Conservation (phyloP, 2,888 invertebrate genomes). For the Dryobotodes eremita region DNA sequence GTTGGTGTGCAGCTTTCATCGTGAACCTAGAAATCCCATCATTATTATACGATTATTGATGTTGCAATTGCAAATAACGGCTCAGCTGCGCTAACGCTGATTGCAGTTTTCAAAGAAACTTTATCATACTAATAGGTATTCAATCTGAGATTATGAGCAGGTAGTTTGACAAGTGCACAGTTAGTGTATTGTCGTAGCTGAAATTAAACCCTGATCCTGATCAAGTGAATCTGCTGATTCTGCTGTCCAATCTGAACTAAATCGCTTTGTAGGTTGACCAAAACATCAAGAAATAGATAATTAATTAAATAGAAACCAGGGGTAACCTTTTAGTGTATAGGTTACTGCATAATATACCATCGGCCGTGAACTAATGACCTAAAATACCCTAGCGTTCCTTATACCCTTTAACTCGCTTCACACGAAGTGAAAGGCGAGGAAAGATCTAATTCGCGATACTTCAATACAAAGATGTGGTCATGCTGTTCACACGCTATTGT, state of each 20-base stretch:
- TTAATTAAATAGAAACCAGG: background rate
- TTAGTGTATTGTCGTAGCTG: background rate
- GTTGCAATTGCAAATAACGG: constrained; percentile 73
- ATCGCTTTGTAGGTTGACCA: background rate
- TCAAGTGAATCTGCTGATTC: constrained; percentile 6
- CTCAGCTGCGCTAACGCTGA: constrained; percentile 65
- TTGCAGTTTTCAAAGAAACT: constrained; percentile 65
- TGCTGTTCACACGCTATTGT: constrained; percentile 83
- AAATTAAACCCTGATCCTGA: constrained; percentile 3
- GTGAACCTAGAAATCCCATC: constrained; percentile 79
- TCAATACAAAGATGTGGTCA: constrained; percentile 80
- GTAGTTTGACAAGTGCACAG: constrained; percentile 30
- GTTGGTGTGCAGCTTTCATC: constrained; percentile 81
- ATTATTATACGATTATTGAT: constrained; percentile 76
- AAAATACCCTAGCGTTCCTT: constrained; percentile 77
- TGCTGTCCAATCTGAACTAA: background rate
- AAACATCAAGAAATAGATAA: constrained; percentile 8
- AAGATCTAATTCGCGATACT: constrained; percentile 79
- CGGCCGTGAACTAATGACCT: constrained; percentile 79
- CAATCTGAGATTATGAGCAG: constrained; percentile 42
- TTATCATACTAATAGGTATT: constrained; percentile 57
- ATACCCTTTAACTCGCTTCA: constrained; percentile 82
- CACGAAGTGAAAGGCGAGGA: constrained; percentile 86
- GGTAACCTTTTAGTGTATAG: constrained; percentile 28
- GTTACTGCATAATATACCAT: constrained; percentile 17